Evolutionary conservation across 2,888 invertebrate species (phyloP), one percentile per base, ranked within the genome.

Genomic region (Tetanocera ferruginea): DNA sequence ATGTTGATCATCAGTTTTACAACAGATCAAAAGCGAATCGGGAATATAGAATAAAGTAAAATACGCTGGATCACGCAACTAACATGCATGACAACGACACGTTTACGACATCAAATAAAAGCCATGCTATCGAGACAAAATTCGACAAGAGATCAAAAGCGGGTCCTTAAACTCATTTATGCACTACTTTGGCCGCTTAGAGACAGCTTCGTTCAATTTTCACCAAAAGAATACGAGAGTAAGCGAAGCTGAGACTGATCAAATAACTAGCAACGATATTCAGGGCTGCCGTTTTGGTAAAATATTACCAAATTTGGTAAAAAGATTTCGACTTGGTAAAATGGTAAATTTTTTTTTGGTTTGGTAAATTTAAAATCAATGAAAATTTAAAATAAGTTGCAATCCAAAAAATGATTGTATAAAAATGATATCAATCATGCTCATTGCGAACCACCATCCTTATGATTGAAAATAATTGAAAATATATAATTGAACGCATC

Each of bases 21-120:
- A 67, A 55, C 28, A 49, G 52, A 75, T 55, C 55, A 75, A 55
- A 37, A 67, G 55, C 14, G 31, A 51, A 49, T 43, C n/a, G n/a
- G 6, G 6, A 52, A n/a, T 55, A 19, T 6, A 55, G 9, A 55
- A 6, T 9, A 66, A 19, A 66, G 19, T 1, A 28, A 75, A 75
- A 75, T 60, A 55, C 55, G 67, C 34, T 34, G 34, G 75, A 75
- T 75, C 75, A 75, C 75, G 75, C 75, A 34, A 75, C 23, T 17
- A 67, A 55, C 75, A 66, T 55, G 75, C 75, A 75, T 67, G 75
- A 75, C 74, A 77, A 78, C 78, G 76, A 76, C 76, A 78, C 78
- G 78, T 82, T 83, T 82, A 83, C 78, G 81, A 82, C 81, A 81
- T 77, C 80, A 79, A 82, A 80, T 75, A 75, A 75, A 75, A 66